Base-by-base conservation (phyloP, 2,797 vertebrate species). In the Rhinogobio ventralis region DNA sequence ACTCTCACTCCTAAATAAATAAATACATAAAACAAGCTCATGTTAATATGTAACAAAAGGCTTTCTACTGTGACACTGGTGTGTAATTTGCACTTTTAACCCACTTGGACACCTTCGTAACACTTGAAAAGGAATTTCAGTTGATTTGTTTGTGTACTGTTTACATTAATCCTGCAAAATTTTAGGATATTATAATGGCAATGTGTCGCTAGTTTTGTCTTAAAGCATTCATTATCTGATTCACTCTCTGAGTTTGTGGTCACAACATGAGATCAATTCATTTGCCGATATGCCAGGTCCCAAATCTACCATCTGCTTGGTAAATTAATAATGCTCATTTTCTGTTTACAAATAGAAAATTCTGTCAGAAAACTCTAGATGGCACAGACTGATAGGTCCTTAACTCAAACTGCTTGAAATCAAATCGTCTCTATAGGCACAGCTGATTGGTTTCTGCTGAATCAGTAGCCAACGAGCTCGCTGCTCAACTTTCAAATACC, bases 11-110 rank as follows among this genome's bases (percentile, higher is more conserved):
- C 46, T 55, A 55, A 76, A 42, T 55, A 30, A 42, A 57, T 67
- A 45, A 68, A 77, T 23, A 30, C 60, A 57, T 49, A 30, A 55
- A 67, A 68, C 73, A 77, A 45, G 25, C 33, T 85, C 49, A 60
- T 78, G 82, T 46, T 78, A 69, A 84, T 77, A 77, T 77, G 64
- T 69, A 77, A 77, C 49, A 55, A 23, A 51, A 51, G 23, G 57
- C 71, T 66, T 33, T 28, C 71, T 39, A 36, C 55, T 64, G 57
- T 25, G 73, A 39, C 7, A 3, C 57, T 36, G 28, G 20, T 66
- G 45, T 83, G 23, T 75, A 51, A 75, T 83, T 51, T 66, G 23
- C 14, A 77, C 74, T 42, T 62, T 72, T 49, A 36, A 13, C 57
- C 14, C 30, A 66, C 23, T 64, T 66, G 60, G 81, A 83, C 25